These are phyloP conservation scores for Aplysina aerophoba DNA, from an alignment of 37 sponge, comb jelly and placozoan genomes.

Conservation along the genomic window DNA sequence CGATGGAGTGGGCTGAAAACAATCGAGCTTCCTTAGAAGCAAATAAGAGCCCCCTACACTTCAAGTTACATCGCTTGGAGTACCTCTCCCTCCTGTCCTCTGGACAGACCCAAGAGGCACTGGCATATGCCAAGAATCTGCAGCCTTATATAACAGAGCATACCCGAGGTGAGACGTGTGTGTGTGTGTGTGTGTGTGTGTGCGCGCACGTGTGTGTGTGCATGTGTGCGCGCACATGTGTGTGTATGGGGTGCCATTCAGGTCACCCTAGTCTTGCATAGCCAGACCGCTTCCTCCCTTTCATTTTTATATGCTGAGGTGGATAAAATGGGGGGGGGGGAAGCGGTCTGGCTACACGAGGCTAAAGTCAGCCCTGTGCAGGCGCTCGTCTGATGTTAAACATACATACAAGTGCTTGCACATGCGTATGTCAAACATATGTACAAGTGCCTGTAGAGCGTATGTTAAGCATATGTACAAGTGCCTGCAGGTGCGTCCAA, in stretches of 20 bases:
- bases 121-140: constrained; percentile 71
- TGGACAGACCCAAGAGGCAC: constrained; percentile 49
- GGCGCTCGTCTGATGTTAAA: too few relatives aligned
- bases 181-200: not conserved
- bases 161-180: constrained; percentile 37
- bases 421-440: too few relatives aligned
- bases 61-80: constrained; percentile 79
- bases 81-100: constrained; percentile 60
- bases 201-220: not conserved
- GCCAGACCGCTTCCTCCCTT: too few relatives aligned
- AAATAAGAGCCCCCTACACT: constrained; percentile 68
- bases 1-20: constrained; percentile 71
- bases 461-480: too few relatives aligned
- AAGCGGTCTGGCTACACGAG: too few relatives aligned
- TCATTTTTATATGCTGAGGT: not conserved
- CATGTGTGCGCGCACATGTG: not conserved
- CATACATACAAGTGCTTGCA: too few relatives aligned
- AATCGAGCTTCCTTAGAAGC: constrained; percentile 44
- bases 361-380: too few relatives aligned
- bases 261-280: too few relatives aligned
- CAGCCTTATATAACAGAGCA: constrained; percentile 62
- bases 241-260: not conserved
- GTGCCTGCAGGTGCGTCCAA: too few relatives aligned
- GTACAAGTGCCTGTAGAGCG: too few relatives aligned
- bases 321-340: too few relatives aligned